Evolutionary conservation across 2,797 vertebrate species (phyloP).

Genomic region (Cetoscarus ocellatus): DNA sequence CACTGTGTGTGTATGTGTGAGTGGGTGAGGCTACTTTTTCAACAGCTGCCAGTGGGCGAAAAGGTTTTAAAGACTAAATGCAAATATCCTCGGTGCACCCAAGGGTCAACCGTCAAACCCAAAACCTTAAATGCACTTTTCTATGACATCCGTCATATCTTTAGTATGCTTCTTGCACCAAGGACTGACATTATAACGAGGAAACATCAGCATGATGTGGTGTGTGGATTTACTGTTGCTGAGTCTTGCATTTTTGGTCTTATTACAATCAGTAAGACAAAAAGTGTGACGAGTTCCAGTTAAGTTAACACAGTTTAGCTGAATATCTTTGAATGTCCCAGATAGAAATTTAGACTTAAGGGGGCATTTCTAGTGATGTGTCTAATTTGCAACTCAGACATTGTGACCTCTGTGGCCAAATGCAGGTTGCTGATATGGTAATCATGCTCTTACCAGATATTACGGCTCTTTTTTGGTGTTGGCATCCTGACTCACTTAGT

Average conservation of each 20-base stretch:
- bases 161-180: constrained; percentile 27
- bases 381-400: too few relatives aligned
- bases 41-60: constrained; percentile 31
- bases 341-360: too few relatives aligned
- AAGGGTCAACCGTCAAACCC: constrained; percentile 70
- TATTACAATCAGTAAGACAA: too few relatives aligned
- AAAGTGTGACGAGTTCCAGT: too few relatives aligned
- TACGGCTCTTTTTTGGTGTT: too few relatives aligned
- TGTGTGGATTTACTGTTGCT: constrained; percentile 15
- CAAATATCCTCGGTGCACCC: constrained; percentile 63
- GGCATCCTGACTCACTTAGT: too few relatives aligned
- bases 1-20: constrained; percentile 14
- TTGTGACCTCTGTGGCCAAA: too few relatives aligned
- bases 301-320: too few relatives aligned
- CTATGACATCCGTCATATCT: constrained; percentile 67
- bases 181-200: constrained; percentile 40
- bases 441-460: not conserved
- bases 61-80: constrained; percentile 64
- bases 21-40: not conserved
- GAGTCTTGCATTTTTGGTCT: not conserved
- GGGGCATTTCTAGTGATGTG: too few relatives aligned
- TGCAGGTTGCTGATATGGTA: constrained; percentile 8
- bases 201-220: constrained; percentile 14
- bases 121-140: constrained; percentile 84
- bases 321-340: too few relatives aligned